Base-by-base conservation (phyloP, 2,888 invertebrate genomes). In the Rhagium mordax region DNA sequence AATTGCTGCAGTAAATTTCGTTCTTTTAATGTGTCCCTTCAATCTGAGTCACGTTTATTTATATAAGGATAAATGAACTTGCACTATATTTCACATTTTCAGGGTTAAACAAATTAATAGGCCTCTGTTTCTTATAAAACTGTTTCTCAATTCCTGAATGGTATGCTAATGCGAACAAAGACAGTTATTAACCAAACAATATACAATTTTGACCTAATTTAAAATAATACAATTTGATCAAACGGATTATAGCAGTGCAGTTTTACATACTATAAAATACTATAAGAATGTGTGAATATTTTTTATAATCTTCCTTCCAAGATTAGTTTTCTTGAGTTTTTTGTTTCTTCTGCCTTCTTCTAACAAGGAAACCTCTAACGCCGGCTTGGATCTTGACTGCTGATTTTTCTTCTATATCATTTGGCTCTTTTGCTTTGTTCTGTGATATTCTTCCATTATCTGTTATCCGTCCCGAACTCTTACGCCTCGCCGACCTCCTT, bases 361-460 rank as follows among this genome's bases (percentile, higher is more conserved):
- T 85, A 7, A 90, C 90, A 27, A 91, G 84, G 80, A 89, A 91
- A 4, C 91, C 91, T 10, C 90, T 87, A 4, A 91, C 86, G 0
- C 90, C 89, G 0, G 91, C 91, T 82, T 91, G 91, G 69, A 91
- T 91, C 82, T 90, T 91, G 1, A 90, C 90, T 1, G 90, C 91
- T 0, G 88, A 88, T 75, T 85, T 83, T 79, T 88, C 87, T 73
- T 87, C 86, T 24, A 88, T 53, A 18, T 87, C 84, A 33, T 70
- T 66, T 13, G 75, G 61, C 29, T 76, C 65, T 66, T 79, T 74
- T n/a, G 76, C 53, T 71, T 81, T 78, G 47, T 69, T 76, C 59
- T 81, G 77, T 51, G 74, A 20, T 8, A 74, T 47, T 65, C 74
- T 75, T 16, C 71, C 24, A 10, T 21, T 33, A 18, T 65, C 65